Evolutionary conservation across 2,888 invertebrate species (phyloP), one percentile per base, ranked within the genome.

Genomic region (Lepidochitona cinerea): DNA sequence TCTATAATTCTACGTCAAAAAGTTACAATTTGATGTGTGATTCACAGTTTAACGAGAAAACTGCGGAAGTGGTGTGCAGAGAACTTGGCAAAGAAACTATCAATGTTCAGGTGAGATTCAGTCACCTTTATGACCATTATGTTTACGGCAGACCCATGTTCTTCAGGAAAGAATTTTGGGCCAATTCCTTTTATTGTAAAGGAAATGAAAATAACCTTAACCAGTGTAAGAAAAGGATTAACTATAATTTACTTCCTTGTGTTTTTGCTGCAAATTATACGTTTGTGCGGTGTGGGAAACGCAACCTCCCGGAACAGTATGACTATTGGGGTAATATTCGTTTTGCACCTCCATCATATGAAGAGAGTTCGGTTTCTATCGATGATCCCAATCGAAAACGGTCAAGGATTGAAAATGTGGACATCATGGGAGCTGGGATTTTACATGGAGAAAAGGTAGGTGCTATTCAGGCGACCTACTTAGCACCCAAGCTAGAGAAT

Each of bases 21-120:
- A 98, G 98, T 87, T 98, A 98, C 97, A 96, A 98, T 41, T 97
- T 99, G 0, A 94, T 98, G 91, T 99, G 99, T 91, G 99, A 99
- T 90, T 93, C 93, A 64, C 93, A 97, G 75, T 99, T 99, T 89
- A 98, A 98, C 0, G 97, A 98, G 89, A 93, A 98, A 84, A 99
- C 98, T 89, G 98, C 97, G 4, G 95, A 97, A 92, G 98, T 99
- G 0, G 97, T 98, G 0, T 99, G 99, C 87, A 93, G 96, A 32
- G 96, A 98, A 89, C 91, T 99, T 64, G 97, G 97, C 9, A 95
- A 95, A 85, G 96, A 97, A 89, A 94, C 96, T 0, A 93, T 97
- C 36, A 97, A 97, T 89, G 95, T 96, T 0, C 96, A 95, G 88
- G 96, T 98, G 79, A 94, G 95, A 37, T 94, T 95, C 64, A 88